Evolutionary conservation across 2,797 vertebrate species (phyloP), one percentile per base, ranked within the genome.

Genomic region (Halcyon chelicuti): DNA sequence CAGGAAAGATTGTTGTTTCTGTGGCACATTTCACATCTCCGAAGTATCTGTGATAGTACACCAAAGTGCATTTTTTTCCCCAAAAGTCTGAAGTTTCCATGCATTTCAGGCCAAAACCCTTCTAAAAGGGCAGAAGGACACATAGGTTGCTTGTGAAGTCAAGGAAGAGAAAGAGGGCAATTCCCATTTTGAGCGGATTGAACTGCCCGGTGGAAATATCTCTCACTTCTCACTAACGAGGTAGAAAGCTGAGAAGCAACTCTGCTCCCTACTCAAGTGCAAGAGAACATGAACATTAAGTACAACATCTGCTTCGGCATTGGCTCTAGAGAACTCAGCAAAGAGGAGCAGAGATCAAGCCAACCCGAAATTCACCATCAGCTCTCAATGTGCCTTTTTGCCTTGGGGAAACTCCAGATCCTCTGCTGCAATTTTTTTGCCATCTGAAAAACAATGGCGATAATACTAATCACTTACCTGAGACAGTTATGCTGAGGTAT

Each of bases 271-370:
- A 65, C 73, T 93, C 46, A 44, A 94, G 92, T 93, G 95, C 95
- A 82, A 94, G 80, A 93, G 92, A 94, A 94, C 83, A 93, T 70
- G 86, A 91, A 95, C 89, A 96, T 91, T 83, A 95, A 91, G 82
- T 79, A 84, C 77, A 94, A 85, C 91, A 92, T 96, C 92, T 94
- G 86, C 90, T 80, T 66, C 39, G 3, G 92, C 80, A 54, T 21
- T 1, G 4, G 88, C 93, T 95, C 90, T 57, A 49, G 96, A 94
- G 90, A 93, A 55, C 86, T 35, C 65, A 11, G 63, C 76, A 61
- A 86, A 86, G 66, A 85, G 66, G 55, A 82, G 80, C 77, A 90
- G 71, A 88, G 94, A 95, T 90, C 67, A 86, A 84, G 90, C 77
- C 93, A 95, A 88, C 77, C 40, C 47, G 83, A 86, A 86, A 88